Conservation (phyloP, 1,140 invertebrate genomes). For the Kradibia gibbosae region DNA sequence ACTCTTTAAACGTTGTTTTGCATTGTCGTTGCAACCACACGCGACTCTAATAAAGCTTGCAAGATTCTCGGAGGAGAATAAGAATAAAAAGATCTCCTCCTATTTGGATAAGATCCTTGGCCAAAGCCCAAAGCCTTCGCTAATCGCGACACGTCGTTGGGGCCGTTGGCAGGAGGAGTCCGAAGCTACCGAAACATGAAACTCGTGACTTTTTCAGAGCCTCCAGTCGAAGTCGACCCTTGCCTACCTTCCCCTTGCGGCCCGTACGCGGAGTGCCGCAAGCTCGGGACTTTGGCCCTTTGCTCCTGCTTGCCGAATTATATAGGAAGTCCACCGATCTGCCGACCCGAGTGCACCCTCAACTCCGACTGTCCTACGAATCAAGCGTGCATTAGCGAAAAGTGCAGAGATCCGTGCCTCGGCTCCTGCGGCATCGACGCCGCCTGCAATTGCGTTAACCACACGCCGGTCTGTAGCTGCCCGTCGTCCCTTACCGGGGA, state of each 20-base stretch:
- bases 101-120: too few species aligned
- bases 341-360: conserved; percentile 83
- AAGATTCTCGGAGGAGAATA: too few species aligned
- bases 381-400: conserved; percentile 82
- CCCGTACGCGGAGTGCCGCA: conserved; percentile 81
- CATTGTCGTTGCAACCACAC: too few species aligned
- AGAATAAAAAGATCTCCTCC: too few species aligned
- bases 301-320: conserved; percentile 82
- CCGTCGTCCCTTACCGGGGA: conserved; percentile 82
- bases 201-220: conserved; percentile 50
- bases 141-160: too few species aligned
- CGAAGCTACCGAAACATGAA: too few species aligned
- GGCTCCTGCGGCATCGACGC: conserved; percentile 85
- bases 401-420: conserved; percentile 83
- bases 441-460: conserved; percentile 83
- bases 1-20: too few species aligned
- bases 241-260: conserved; percentile 86
- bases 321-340: conserved; percentile 81
- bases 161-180: too few species aligned
- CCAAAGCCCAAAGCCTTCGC: too few species aligned
- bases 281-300: conserved; percentile 75
- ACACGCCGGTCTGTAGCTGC: conserved; percentile 84
- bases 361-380: conserved; percentile 84
- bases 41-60: too few species aligned
- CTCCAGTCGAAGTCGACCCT: conserved; percentile 72